These are phyloP conservation scores for Rhegmatorhina hoffmannsi DNA, from an alignment of 2,113 vertebrate species.

Conservation along the genomic window DNA sequence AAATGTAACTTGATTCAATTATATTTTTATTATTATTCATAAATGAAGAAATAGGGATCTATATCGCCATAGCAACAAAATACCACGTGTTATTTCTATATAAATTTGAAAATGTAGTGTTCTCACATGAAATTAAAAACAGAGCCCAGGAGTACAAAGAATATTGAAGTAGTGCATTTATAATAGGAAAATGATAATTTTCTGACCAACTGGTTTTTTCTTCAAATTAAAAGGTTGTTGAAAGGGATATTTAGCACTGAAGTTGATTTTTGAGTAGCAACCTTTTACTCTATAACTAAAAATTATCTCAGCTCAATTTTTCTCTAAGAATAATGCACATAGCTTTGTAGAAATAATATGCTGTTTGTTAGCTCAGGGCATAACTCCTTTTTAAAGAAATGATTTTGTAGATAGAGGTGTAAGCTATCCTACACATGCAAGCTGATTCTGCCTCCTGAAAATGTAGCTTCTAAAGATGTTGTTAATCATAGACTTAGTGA, in stretches of 20 bases:
- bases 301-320: neutral
- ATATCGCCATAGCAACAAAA: slow-evolving; percentile 34
- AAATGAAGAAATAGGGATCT: neutral
- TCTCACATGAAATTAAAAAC: slow-evolving; percentile 35
- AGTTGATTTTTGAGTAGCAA: neutral
- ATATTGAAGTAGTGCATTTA: neutral
- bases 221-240: neutral
- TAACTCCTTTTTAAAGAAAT: neutral
- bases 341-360: neutral
- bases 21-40: slow-evolving; percentile 33
- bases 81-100: slow-evolving; percentile 13
- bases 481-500: neutral
- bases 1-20: slow-evolving; percentile 22
- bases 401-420: neutral
- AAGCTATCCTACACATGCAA: neutral
- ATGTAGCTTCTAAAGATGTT: neutral
- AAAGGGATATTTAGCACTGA: neutral
- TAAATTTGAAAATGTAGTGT: slow-evolving; percentile 26
- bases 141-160: neutral
- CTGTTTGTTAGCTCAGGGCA: neutral
- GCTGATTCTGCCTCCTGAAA: neutral
- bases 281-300: neutral
- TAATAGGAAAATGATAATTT: slow-evolving; percentile 18
- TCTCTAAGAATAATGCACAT: neutral
- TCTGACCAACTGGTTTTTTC: slow-evolving; percentile 9